phyloP scores from a whole-genome alignment of 2,113 vertebrate species.

The Thomomys bottae region DNA sequence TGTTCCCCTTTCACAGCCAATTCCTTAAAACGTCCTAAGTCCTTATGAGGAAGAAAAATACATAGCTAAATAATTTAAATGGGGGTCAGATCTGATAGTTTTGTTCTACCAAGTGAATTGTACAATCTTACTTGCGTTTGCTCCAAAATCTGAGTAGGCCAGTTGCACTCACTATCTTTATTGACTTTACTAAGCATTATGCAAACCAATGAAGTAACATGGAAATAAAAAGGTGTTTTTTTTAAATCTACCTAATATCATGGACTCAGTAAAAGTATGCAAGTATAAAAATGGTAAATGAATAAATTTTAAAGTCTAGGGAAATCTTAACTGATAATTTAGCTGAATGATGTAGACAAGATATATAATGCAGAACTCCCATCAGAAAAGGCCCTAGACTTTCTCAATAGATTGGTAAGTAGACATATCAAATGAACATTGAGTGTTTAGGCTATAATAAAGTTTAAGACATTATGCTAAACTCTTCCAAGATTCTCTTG shows the following conservation, averaged over 20 bases:
- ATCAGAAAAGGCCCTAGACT: background rate
- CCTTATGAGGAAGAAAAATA: background rate
- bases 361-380: background rate
- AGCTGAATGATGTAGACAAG: background rate
- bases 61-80: constrained; percentile 36
- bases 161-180: constrained; percentile 34
- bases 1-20: background rate
- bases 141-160: constrained; percentile 47
- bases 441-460: constrained; percentile 40
- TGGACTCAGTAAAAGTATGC: background rate
- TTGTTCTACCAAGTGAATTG: background rate
- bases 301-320: background rate
- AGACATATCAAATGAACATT: background rate
- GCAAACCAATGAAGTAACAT: constrained; percentile 9
- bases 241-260: constrained; percentile 40
- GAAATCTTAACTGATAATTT: constrained; percentile 14
- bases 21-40: background rate
- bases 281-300: background rate
- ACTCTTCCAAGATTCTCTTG: constrained; percentile 13
- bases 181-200: constrained; percentile 1
- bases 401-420: constrained; percentile 40
- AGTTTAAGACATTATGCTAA: background rate
- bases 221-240: constrained; percentile 31
- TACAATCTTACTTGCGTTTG: constrained; percentile 12
- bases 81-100: background rate